Base-by-base conservation (phyloP, 2,888 invertebrate genomes). In the Cryptosula pallasiana region DNA sequence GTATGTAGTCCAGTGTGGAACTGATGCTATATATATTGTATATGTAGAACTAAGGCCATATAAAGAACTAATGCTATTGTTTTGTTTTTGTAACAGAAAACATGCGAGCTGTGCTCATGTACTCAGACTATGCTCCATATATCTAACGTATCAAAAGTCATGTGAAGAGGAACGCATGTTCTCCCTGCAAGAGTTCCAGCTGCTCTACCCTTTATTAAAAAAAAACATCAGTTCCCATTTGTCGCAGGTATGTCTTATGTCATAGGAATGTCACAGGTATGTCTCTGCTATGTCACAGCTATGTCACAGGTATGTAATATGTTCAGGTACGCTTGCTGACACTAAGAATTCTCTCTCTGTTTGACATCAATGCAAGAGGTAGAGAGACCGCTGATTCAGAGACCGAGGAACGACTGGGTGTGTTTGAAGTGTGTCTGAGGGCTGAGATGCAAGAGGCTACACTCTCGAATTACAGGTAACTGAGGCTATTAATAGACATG, bases 341-440 rank as follows among this genome's bases (percentile, higher is more conserved):
- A 0, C 87, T 91, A 0, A 91, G 93, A 72, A 89, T 93, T 69
- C 89, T 92, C 79, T 88, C 90, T 45, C 83, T 90, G 29, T 91
- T 93, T 77, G 88, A 89, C n/a, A 73, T 77, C 5, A 34, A 35
- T 3, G 27, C 75, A 71, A 73, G 87, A 75, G 75, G 76, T 32
- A 13, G 16, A 13, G 9, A 25, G 5, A 25, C 63, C 13, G 63
- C 2, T 63, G 13, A 9, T 13, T 9, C 25, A 25, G 32, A 63
- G 1, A 16, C 9, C 16, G 27, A 32, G 9, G 63, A 63, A 5
- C 74, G 74, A 36, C 27, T 73, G 32, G 76, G 78, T 29, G 83
- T 92, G 1, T 92, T 93, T 78, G 87, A 87, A 27, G 87, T 89
- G 72, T 91, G 92, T 75, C 78, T 84, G 72, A 84, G 88, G 71